Evolutionary conservation across 2,888 invertebrate genomes (phyloP).

Genomic region (Mythimna ferrago): DNA sequence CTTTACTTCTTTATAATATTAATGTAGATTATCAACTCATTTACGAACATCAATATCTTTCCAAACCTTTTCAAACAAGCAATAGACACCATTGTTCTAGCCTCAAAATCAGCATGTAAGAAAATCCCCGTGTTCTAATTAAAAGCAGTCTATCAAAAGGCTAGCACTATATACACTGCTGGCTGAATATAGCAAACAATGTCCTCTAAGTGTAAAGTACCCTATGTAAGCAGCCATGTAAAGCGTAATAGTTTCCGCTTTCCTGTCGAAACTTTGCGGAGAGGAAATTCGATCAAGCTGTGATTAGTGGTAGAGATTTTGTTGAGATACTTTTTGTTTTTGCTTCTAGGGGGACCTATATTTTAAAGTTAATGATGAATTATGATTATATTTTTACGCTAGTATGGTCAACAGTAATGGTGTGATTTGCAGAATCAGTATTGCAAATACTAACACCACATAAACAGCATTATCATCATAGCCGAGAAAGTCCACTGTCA

Average conservation of each 20-base stretch:
- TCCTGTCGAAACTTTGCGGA: conserved; percentile 72
- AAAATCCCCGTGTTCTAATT: conserved; percentile 44
- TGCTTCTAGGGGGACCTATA: conserved; percentile 19
- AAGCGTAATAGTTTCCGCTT: conserved; percentile 71
- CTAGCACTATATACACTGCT: conserved; percentile 53
- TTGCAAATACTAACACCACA: background rate
- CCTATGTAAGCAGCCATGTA: conserved; percentile 70
- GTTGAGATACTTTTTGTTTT: conserved; percentile 57
- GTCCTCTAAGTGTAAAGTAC: conserved; percentile 66
- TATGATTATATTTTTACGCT: background rate
- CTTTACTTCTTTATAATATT: background rate
- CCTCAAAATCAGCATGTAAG: conserved; percentile 21
- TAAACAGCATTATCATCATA: too few relatives aligned
- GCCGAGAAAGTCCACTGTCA: too few relatives aligned
- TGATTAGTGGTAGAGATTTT: conserved; percentile 74
- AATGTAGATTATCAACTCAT: background rate
- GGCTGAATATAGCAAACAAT: conserved; percentile 52
- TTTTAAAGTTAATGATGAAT: conserved; percentile 23
- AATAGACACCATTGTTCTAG: conserved; percentile 27
- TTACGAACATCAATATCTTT: background rate
- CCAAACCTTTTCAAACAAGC: conserved; percentile 3
- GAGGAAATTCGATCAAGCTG: conserved; percentile 80
- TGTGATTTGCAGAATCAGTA: background rate
- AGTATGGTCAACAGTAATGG: background rate
- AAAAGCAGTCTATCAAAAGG: conserved; percentile 45